Base-by-base conservation (phyloP, 2,888 invertebrate genomes). In the Pristionchus arcanus region DNA sequence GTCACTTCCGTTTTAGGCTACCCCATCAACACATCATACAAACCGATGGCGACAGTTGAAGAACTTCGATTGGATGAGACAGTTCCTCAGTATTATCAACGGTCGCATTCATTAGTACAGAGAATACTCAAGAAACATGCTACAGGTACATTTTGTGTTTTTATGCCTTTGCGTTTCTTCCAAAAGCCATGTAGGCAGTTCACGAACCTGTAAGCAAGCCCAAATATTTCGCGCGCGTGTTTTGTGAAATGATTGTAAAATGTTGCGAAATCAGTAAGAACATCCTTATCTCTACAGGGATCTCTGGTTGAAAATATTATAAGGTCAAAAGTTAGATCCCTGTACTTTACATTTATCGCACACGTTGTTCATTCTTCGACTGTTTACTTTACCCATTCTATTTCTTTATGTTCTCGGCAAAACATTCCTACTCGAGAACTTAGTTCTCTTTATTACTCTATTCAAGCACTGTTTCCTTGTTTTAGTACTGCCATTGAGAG, bases 1-100 rank as follows among this genome's bases (percentile, higher is more conserved):
- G 74, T 37, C n/a, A 53, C 21, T 53, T 55, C 21, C 25, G 93
- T 93, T 49, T 92, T 93, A 89, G 95, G 95, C 9, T 95, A 94
- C 90, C 95, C 95, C 97, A 97, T 98, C 2, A 97, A 97, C 94
- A 94, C 96, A 11, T 96, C 96, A 95, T 98, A 97, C 96, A 96
- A 96, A 88, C 97, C 97, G 0, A 95, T 97, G 90, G 95, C 97
- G 34, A 95, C 96, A 31, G 91, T 91, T 49, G 91, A 92, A 31
- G 95, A 95, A 87, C 92, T 95, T 53, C 90, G 95, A 95, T 77
- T 95, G 96, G 93, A 94, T 31, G 97, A 97, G 95, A 96, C 96
- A 28, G 96, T 97, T 81, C 96, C 97, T 92, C 96, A 97, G 93
- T 97, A 97, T 95, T 97, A 97, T 94, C 94, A 94, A 88, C 95